Base-by-base conservation (phyloP, 1,140 invertebrate genomes). In the Lepidurus couesii region DNA sequence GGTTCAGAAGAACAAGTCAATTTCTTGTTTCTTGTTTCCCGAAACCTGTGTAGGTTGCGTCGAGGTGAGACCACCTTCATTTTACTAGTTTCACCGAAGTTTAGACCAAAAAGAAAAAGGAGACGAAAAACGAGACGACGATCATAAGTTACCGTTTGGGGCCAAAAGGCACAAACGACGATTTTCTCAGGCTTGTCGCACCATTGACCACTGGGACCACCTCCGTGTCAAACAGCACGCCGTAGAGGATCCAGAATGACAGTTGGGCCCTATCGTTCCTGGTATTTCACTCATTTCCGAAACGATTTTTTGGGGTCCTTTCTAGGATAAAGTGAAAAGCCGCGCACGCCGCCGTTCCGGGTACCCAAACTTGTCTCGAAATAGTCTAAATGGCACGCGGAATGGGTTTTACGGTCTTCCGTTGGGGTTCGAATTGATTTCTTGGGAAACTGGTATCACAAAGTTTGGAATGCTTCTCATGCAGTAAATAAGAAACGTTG, bases 201-300 rank as follows among this genome's bases (percentile, higher is more conserved):
- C 53, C 21, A 65, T 65, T 65, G 53, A 65, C 53, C 53, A 65
- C 53, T 65, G 53, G n/a, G 53, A 65, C 53, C 53, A 65, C 53
- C 53, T 65, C 53, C 53, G 8, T 65, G 53, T 65, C 53, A 65
- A 65, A 65, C 53, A 65, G 16, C 53, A 65, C 53, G 53, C 53
- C 53, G 53, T 5, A 65, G 53, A 65, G 53, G 53, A 65, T 13
- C 13, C 53, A 65, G 53, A 47, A 47, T 47, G 53, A 65, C 53
- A 65, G 21, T 65, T 65, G 53, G 53, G 53, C 16, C 53, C 53
- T 65, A 65, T 65, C 21, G 16, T 65, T 65, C 53, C 21, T 65
- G 53, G 53, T 65, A 65, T 65, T 65, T 65, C 53, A 65, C 53
- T 65, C 53, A 65, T 65, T 65, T 65, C 53, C 53, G 53, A 65